Base-by-base conservation (phyloP, 2,888 invertebrate species). In the Molorchus minor region DNA sequence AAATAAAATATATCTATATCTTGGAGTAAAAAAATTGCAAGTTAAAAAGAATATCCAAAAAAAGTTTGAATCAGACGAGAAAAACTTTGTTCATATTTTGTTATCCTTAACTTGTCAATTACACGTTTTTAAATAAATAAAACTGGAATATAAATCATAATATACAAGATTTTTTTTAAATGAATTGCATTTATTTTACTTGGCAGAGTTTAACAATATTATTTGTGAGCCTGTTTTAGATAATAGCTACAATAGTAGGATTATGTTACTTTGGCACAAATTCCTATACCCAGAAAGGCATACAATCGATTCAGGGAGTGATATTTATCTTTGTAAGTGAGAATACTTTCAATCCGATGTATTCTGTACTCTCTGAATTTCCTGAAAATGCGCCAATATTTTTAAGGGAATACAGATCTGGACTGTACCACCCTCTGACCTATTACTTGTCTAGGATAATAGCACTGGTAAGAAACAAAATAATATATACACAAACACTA, bases 341-440 rank as follows among this genome's bases (percentile, higher is more conserved):
- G 83, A 93, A 94, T 75, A 93, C 94, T 0, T 96, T 96, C 80
- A 88, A 89, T 53, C 94, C 94, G 0, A 92, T 96, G 90, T 96
- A 96, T 79, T 90, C 93, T 0, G 92, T 94, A 0, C 83, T 97
- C 35, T 88, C 92, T 67, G 86, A 92, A 71, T 93, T 95, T 75
- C 94, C 94, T 0, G 87, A 88, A 69, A 86, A 88, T 75, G 87
- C 93, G 62, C 94, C 95, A 0, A 81, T 95, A 40, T 88, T 96
- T 72, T 81, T 90, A 33, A 83, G 96, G 58, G 96, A 96, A 77
- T 85, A 92, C 63, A 86, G 88, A 60, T 91, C 93, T 12, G 94
- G 93, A 7, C 81, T 96, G 67, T 96, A 95, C 74, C 83, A 90
- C 0, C 87, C 92, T 0, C 87, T 88, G 12, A 84, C 90, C 3